These are phyloP conservation scores for Coboldia fuscipes DNA, from an alignment of 1,140 invertebrate species.

Conservation along the genomic window DNA sequence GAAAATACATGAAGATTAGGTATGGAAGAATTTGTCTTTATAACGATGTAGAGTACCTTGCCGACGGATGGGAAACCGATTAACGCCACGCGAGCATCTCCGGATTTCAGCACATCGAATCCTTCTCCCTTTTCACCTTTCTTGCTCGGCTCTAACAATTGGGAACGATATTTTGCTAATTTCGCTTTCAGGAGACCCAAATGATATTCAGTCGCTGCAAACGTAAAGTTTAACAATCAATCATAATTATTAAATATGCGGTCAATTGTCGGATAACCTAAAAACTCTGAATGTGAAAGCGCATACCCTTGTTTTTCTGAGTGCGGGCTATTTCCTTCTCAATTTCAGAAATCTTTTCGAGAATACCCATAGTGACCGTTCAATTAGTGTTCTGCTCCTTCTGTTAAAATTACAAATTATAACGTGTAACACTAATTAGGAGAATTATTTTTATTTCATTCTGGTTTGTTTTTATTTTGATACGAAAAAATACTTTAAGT, in stretches of 20 bases:
- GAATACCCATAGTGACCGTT: constrained; percentile 60
- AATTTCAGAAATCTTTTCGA: constrained; percentile 96
- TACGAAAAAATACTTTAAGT: too few relatives aligned
- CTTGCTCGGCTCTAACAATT: constrained; percentile 86
- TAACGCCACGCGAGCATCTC: constrained; percentile 93
- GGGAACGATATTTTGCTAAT: constrained; percentile 90
- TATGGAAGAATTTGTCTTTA: neutral
- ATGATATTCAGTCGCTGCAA: constrained; percentile 95
- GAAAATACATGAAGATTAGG: neutral
- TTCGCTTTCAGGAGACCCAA: constrained; percentile 96
- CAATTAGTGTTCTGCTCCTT: too few relatives aligned
- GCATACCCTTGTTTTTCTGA: too few relatives aligned
- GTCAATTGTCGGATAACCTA: too few relatives aligned
- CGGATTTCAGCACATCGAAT: constrained; percentile 98
- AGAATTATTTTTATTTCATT: too few relatives aligned
- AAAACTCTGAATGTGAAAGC: too few relatives aligned
- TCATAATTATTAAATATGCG: too few relatives aligned
- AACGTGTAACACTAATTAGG: too few relatives aligned
- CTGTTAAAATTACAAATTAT: too few relatives aligned
- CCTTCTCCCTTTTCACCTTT: constrained; percentile 96
- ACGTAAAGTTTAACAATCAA: constrained; percentile 8
- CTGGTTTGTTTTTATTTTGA: too few relatives aligned
- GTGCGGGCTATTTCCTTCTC: constrained; percentile 94
- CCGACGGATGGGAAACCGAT: constrained; percentile 96
- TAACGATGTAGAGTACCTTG: constrained; percentile 32